phyloP scores from a whole-genome alignment of 2,797 vertebrate species.

The Arnoldichthys spilopterus region DNA sequence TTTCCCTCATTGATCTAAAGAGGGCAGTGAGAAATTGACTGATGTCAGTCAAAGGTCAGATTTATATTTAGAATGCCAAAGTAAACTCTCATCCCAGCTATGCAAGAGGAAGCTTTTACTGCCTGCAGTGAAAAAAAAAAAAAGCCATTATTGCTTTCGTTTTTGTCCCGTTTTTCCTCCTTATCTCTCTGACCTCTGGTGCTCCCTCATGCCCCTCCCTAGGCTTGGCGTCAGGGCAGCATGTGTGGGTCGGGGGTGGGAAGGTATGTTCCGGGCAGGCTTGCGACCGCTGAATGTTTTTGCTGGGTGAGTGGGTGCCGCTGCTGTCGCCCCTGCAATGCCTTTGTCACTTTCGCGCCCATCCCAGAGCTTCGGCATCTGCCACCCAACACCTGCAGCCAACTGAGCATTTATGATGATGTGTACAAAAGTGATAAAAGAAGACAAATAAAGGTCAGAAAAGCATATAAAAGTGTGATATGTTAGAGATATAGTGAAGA shows the following conservation, averaged over 20 bases:
- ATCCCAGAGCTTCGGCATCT: constrained; percentile 57
- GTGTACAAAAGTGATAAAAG: constrained; percentile 57
- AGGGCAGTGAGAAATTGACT: not conserved
- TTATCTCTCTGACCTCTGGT: constrained; percentile 27
- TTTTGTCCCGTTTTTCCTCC: constrained; percentile 1
- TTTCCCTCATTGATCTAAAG: not conserved
- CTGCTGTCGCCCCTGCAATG: constrained; percentile 75
- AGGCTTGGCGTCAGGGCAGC: constrained; percentile 33
- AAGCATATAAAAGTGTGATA: constrained; percentile 48
- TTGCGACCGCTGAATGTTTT: constrained; percentile 71
- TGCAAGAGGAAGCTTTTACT: constrained; percentile 51
- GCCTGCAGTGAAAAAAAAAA: constrained; percentile 2
- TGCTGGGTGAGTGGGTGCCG: constrained; percentile 67
- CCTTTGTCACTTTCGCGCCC: constrained; percentile 62
- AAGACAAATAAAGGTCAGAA: constrained; percentile 54
- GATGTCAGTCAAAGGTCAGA: constrained; percentile 20
- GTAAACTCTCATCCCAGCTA: constrained; percentile 51
- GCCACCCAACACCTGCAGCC: constrained; percentile 40
- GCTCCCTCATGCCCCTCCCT: constrained; percentile 47
- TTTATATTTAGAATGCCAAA: constrained; percentile 55
- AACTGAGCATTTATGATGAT: constrained; percentile 47
- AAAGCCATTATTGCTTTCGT: not conserved
- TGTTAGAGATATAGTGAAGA: constrained; percentile 41
- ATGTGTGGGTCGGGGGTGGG: constrained; percentile 34
- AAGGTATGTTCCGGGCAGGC: constrained; percentile 56